Evolutionary conservation across 2,797 vertebrate species (phyloP), one percentile per base, ranked within the genome.

Genomic region (Sardinella longiceps): DNA sequence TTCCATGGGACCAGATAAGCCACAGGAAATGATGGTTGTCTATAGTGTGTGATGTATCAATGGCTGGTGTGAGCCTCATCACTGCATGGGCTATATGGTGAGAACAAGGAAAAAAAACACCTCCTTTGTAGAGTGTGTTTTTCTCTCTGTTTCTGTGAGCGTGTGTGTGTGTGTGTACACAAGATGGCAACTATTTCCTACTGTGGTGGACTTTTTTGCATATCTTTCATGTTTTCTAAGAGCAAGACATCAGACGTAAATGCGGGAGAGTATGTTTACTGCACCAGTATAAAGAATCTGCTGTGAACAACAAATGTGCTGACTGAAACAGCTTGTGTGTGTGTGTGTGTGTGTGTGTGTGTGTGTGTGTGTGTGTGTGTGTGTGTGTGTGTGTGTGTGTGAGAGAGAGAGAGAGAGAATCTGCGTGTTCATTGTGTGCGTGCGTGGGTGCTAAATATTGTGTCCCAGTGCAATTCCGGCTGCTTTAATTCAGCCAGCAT

Each of bases 321-420:
- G 66, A 74, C 66, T 9, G 30, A 37, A 74, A 18, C 12, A 37
- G 18, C 66, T 3, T 7, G 0, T 1, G 3, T 1, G 5, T 11
- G 12, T 28, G n/a, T 30, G 25, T 63, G 25, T 63, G 60, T n/a
- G 3, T 56, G 20, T 63, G 58, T 63, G 58, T 63, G 58, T 63
- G 58, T 63, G 58, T 63, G 58, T 63, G 58, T 63, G 58, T 63
- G 56, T 60, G 58, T 63, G 63, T 70, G 63, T 70, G 63, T 70
- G 63, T 70, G 63, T 70, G 63, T 66, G 66, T 37, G 66, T 37
- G 30, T 37, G 56, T 60, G 56, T 60, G 56, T 60, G 23, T 60
- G 20, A 20, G 23, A 25, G 23, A 10, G 23, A 60, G 7, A 33
- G 63, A 33, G 63, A 2, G 63, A 33, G 63, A 74, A 20, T 37